phyloP scores from a whole-genome alignment of 2,113 vertebrate genomes.

The Poeciliopsis turrubarensis region DNA sequence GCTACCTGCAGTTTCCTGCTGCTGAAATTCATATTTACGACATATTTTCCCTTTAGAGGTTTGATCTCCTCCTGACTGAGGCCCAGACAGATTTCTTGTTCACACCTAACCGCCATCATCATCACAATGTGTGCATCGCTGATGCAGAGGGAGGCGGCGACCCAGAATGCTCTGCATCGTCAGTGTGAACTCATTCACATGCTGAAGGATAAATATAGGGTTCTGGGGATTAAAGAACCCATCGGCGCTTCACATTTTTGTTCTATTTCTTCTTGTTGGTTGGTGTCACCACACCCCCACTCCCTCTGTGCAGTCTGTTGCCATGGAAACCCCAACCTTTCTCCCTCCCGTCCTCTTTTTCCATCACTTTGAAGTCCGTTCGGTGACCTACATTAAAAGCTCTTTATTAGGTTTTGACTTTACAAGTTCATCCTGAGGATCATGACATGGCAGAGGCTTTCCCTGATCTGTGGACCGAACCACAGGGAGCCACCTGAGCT shows the following conservation, averaged over 20 bases:
- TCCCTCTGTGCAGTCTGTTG: constrained; percentile 16
- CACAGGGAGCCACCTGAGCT: too few relatives aligned
- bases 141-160: not conserved
- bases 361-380: constrained; percentile 55
- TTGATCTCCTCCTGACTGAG: too few relatives aligned
- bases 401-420: not conserved
- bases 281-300: not conserved
- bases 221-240: constrained; percentile 32
- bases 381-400: constrained; percentile 62
- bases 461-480: not conserved
- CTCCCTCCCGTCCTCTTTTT: not conserved
- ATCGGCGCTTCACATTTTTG: constrained; percentile 3
- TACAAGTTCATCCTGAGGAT: not conserved
- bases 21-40: not conserved
- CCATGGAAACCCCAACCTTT: constrained; percentile 55
- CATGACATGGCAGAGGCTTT: not conserved
- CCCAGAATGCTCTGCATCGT: not conserved
- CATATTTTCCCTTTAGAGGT: not conserved
- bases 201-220: constrained; percentile 21
- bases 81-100: not conserved
- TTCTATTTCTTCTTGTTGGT: not conserved
- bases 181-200: not conserved
- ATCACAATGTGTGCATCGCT: not conserved
- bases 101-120: not conserved
- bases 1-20: not conserved